Evolutionary conservation across 2,797 vertebrate species (phyloP), one percentile per base, ranked within the genome.

Genomic region (Pangasius krempfi): DNA sequence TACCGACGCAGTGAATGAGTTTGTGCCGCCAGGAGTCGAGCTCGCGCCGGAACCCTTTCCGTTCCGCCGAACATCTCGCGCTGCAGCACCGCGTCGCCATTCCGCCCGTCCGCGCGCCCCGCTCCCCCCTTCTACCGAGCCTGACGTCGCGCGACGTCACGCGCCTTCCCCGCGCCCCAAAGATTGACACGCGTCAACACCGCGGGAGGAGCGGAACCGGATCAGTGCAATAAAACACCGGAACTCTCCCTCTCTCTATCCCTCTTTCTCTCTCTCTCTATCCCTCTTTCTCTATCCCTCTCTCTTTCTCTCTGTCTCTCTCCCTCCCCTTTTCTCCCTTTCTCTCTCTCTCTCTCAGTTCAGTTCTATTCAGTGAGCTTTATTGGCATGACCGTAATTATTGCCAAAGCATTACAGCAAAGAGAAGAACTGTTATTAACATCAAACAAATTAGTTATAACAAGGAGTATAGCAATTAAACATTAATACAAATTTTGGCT

Each of bases 21-120:
- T 96, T 98, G 94, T 98, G 96, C 94, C 98, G 97, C 98, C 98
- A 99, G 68, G 98, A 98, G 94, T 99, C 98, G 94, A 99, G 98
- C 96, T 99, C 98, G 96, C 98, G 97, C 96, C 98, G 97, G 97
- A 98, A 98, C 93, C 98, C 97, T 94, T 96, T 98, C 93, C 97
- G 97, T 95, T 99, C 98, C 93, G 97, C 97, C 96, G 97, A 98
- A 96, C 98, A 99, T 95, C 97, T 98, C 88, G 96, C 96, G 95
- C 97, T 97, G 95, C 97, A 96, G 96, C 98, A 99, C 96, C 97
- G 98, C 95, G 97, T 97, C 95, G 98, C 98, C 98, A 99, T 99
- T 97, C 94, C 94, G 95, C 93, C 97, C 96, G 96, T 96, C 94
- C 94, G 94, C 93, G 81, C 86, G 72, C 88, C 89, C 89, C 87